These are phyloP conservation scores for Deroplatys truncata DNA, from an alignment of 2,888 invertebrate genomes.

Conservation along the genomic window DNA sequence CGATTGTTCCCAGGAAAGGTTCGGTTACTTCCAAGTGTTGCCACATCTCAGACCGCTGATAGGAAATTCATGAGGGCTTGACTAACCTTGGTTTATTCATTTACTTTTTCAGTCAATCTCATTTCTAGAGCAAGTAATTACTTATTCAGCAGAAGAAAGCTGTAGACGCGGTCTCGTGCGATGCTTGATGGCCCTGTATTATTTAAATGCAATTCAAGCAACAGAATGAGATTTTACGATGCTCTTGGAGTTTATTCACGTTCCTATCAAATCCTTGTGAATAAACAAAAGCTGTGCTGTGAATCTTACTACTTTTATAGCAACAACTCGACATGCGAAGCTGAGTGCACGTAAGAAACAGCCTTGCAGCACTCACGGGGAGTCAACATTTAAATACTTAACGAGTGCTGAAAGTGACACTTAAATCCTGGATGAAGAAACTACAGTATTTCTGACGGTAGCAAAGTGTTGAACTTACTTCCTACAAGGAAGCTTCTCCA, in stretches of 20 bases:
- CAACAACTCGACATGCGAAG: no score
- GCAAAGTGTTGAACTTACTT: no score
- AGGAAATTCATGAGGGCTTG: not conserved
- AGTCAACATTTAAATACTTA: no score
- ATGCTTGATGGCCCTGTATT: not conserved
- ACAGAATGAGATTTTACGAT: not conserved
- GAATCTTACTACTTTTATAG: not conserved
- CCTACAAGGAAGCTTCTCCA: no score
- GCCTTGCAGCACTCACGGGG: no score
- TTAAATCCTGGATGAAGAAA: no score
- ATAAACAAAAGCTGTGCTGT: not conserved
- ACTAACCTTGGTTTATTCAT: not conserved
- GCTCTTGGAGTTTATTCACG: not conserved
- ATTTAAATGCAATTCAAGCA: not conserved
- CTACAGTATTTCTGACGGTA: no score
- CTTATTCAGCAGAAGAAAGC: not conserved
- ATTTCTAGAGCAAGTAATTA: not conserved
- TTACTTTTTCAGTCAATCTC: not conserved
- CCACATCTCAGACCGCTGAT: not conserved
- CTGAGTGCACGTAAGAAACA: no score
- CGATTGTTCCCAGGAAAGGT: not conserved
- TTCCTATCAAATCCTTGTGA: not conserved
- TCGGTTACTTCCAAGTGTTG: not conserved
- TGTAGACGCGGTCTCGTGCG: not conserved
- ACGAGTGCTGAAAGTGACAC: no score